Evolutionary conservation across 2,888 invertebrate genomes (phyloP).

Genomic region (Cerceris ruficornis): DNA sequence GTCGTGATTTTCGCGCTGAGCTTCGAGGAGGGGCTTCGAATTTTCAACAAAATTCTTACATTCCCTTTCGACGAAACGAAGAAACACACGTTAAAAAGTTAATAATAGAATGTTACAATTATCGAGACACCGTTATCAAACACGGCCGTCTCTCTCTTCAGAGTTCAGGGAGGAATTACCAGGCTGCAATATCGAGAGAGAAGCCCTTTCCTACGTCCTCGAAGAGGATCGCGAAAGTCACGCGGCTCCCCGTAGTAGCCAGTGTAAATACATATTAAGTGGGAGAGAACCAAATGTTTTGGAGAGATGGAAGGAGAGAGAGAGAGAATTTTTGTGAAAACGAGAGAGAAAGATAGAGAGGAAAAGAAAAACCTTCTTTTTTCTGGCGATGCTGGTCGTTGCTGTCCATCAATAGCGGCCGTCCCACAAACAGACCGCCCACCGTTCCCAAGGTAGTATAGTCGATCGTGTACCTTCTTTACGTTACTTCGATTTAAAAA

Average conservation of each 20-base stretch:
- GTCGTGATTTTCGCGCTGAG: slow-evolving; percentile 35
- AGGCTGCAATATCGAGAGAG: not conserved
- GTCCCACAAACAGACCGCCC: slow-evolving; percentile 73
- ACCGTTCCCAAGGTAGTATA: slow-evolving; percentile 68
- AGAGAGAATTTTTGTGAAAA: slow-evolving; percentile 1
- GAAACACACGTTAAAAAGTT: too few species aligned
- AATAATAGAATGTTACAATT: too few species aligned
- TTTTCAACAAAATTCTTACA: not conserved
- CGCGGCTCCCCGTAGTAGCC: slow-evolving; percentile 55
- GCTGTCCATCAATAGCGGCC: slow-evolving; percentile 79
- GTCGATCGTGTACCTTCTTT: slow-evolving; percentile 71
- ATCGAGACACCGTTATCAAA: too few species aligned
- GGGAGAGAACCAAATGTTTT: slow-evolving; percentile 65
- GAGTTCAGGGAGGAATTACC: too few species aligned
- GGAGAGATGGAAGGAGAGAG: slow-evolving; percentile 4
- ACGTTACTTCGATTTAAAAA: slow-evolving; percentile 64
- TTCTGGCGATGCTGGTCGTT: slow-evolving; percentile 81
- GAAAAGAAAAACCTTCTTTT: slow-evolving; percentile 59
- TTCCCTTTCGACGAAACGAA: too few species aligned
- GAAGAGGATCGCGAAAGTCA: slow-evolving; percentile 11
- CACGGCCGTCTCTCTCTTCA: too few species aligned
- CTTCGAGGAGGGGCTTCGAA: slow-evolving; percentile 11
- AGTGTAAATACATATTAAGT: slow-evolving; percentile 65
- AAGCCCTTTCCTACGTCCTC: slow-evolving; percentile 13
- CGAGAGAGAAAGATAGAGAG: slow-evolving; percentile 28